Base-by-base conservation (phyloP, 64 coral and sea anemone genomes). In the Pachyseris speciosa region DNA sequence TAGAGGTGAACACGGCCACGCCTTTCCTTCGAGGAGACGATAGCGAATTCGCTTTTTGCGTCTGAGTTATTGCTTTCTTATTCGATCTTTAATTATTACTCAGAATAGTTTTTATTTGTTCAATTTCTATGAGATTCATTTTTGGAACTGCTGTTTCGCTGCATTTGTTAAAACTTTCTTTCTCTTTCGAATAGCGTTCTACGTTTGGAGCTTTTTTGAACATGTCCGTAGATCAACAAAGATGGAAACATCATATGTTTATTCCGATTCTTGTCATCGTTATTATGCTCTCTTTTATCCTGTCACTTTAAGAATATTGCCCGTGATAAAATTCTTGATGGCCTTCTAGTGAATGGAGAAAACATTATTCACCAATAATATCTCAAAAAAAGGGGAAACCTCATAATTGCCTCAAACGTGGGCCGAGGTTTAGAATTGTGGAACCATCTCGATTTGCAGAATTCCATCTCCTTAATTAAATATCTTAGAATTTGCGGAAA, bases 401-500 rank as follows among this genome's bases (percentile, higher is more conserved):
- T 63, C 20, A 61, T 40, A 81, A 81, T 81, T 61, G 22, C 53
- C 19, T 81, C 20, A 36, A 37, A 24, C 77, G 55, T 81, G 49
- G 55, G 36, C 77, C 20, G 77, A 39, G 3, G 31, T 26, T 61
- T 41, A 6, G 20, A 81, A 40, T 22, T 81, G 19, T 39, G 33
- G 77, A 81, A 81, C 63, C 7, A 25, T 60, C 51, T 61, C 77
- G 77, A 60, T 81, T 81, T 63, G 31, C 1, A 61, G 53, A 81
- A 81, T 41, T 81, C 77, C 37, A 63, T 60, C 34, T 58, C 37
- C 52, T 41, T 81, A 81, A 81, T 81, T 81, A 81, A 81, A 60
- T 63, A 81, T 81, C 34, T 32, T 81, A 61, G 55, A 81, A 81
- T 25, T 61, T 81, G 77, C 77, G 77, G 77, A 81, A 81, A 81